Base-by-base conservation (phyloP, 1,140 invertebrate genomes). In the Ceratosolen solmsi region DNA sequence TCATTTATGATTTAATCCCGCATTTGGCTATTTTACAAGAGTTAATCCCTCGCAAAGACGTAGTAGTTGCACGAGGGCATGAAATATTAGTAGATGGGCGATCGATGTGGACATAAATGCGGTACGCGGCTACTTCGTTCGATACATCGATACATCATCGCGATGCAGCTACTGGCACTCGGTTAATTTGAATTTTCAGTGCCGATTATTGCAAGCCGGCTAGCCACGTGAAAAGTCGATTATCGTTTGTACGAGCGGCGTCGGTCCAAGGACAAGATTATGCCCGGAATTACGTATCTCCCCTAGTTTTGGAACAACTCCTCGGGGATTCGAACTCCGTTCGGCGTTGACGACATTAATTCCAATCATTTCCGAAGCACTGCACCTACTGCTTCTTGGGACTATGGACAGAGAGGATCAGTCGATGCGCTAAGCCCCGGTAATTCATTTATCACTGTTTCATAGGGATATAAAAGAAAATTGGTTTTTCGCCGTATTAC, bases 331-430 rank as follows among this genome's bases (percentile, higher is more conserved):
- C 1, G 25, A 27, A n/a, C 22, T 58, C 30, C 0, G n/a, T 20
- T 36, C 25, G 17, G 38, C 30, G 36, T 17, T 5, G 30, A 65
- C 83, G 84, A 79, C 85, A 87, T 87, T 86, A 86, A 87, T 86
- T 85, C 84, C 41, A 85, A 88, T 87, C 82, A 84, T 84, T 88
- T 88, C 79, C 82, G 70, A 75, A 75, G 75, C 75, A 71, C 68
- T 82, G 85, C 83, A 79, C 79, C 78, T 72, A 38, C 11, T 54
- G 49, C 49, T n/a, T 36, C 70, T 51, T 77, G 33, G 58, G 71
- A 79, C 76, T 54, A 83, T 83, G 56, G 58, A 30, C 38, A 51
- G 41, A 63, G 73, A 78, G 76, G 58, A 83, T 80, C 58, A 38
- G 25, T 1, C 25, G 58, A 30, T 49, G 36, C 56, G 33, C 9